Conservation (phyloP, 2,113 vertebrate genomes). For the Gorsachius goisagi region DNA sequence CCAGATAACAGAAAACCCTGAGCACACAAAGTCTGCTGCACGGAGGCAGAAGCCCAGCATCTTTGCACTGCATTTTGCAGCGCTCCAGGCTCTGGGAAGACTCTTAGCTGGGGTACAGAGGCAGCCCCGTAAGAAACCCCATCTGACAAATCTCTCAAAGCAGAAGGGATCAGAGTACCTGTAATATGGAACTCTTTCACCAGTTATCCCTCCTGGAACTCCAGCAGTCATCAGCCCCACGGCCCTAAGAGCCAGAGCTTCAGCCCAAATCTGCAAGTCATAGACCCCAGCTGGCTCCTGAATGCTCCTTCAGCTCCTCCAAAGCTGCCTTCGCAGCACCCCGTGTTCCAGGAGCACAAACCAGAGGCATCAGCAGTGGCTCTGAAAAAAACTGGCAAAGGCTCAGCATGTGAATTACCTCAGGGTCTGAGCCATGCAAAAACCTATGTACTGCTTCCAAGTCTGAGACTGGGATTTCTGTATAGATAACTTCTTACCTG, state of each 20-base stretch:
- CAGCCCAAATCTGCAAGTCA: neutral
- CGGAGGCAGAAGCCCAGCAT: neutral
- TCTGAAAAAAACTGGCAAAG: neutral
- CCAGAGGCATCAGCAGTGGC: neutral
- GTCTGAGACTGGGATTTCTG: neutral
- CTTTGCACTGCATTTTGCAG: neutral
- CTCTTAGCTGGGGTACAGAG: neutral
- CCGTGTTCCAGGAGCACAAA: neutral
- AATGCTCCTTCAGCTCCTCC: neutral
- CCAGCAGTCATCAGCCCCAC: neutral
- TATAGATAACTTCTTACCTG: neutral
- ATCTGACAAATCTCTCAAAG: neutral
- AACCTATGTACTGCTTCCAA: neutral
- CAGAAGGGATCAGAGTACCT: neutral
- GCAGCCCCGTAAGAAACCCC: neutral
- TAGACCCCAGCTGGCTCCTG: neutral
- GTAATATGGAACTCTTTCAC: neutral
- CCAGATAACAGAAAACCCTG: neutral
- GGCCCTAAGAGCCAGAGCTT: neutral
- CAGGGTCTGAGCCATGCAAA: neutral
- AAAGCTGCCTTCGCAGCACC: neutral
- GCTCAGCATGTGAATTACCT: neutral
- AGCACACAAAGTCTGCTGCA: neutral
- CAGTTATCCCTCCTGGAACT: neutral
- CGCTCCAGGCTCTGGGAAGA: neutral